phyloP scores from a whole-genome alignment of 1,140 invertebrate genomes.

The Drosophila ercepeae region DNA sequence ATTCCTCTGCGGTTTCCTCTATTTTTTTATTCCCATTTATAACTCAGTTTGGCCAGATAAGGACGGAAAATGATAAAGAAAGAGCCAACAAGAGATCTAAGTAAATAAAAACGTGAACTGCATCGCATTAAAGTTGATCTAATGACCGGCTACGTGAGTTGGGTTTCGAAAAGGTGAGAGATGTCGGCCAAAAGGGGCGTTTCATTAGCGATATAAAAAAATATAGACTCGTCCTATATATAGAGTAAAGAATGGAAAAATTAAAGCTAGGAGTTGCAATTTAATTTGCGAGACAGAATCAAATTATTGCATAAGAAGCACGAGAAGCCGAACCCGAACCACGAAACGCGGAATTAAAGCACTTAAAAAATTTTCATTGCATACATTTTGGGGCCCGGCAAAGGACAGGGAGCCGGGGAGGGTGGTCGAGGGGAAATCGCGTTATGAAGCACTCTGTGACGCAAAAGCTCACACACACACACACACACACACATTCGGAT shows the following conservation, averaged over 20 bases:
- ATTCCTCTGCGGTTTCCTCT: too few species aligned
- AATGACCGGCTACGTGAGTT: conserved; percentile 71
- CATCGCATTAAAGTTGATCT: conserved; percentile 76
- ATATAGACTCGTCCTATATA: too few species aligned
- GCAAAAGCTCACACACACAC: conserved; percentile 16
- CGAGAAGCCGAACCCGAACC: too few species aligned
- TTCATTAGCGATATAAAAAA: too few species aligned
- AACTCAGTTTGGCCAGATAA: neutral
- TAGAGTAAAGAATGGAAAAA: conserved; percentile 4
- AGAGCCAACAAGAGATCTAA: conserved; percentile 41
- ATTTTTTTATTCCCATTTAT: conserved; percentile 1
- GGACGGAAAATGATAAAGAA: neutral
- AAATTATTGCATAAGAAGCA: conserved; percentile 52
- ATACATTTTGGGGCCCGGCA: conserved; percentile 39
- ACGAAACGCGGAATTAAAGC: too few species aligned
- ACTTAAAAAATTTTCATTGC: conserved; percentile 74
- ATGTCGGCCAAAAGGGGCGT: neutral
- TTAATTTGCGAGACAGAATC: conserved; percentile 11
- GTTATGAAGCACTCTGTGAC: conserved; percentile 42
- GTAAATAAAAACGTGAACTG: conserved; percentile 76
- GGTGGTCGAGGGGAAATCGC: neutral
- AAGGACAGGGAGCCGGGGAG: neutral
- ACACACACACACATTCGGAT: neutral
- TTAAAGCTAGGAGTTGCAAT: neutral
- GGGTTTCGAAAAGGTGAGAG: conserved; percentile 47